Percentiles rank a stretch among this genome's conserved stretches.
Conservation (phyloP, 2,888 invertebrate species). For the Lucinisca nassula region DNA sequence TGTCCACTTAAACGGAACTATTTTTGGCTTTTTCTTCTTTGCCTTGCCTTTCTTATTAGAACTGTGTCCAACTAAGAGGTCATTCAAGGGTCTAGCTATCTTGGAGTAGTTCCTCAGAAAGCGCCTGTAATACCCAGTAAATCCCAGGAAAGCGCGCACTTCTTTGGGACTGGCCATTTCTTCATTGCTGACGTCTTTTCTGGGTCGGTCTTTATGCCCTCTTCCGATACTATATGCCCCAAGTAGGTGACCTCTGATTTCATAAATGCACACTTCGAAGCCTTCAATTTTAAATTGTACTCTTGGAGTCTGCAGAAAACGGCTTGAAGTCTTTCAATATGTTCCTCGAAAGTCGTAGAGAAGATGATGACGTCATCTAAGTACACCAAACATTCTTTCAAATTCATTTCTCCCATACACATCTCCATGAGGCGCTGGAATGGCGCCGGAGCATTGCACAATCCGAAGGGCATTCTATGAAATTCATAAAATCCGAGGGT, state of each 20-base stretch:
- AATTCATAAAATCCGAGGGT: too few species aligned
- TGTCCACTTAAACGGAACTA: too few species aligned
- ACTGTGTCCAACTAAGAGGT: too few species aligned
- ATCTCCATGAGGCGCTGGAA: constrained; percentile 58
- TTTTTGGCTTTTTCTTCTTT: too few species aligned
- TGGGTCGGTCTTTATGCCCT: constrained; percentile 1
- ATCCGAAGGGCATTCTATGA: too few species aligned
- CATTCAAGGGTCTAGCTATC: too few species aligned
- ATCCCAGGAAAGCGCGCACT: too few species aligned
- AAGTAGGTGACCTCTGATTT: constrained; percentile 7
- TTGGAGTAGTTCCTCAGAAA: too few species aligned
- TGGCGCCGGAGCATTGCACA: too few species aligned
- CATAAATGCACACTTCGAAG: constrained; percentile 42
- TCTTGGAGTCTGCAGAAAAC: constrained; percentile 37
- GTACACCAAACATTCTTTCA: constrained; percentile 33
- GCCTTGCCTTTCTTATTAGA: too few species aligned
- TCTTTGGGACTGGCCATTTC: constrained; percentile 21
- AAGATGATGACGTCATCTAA: constrained; percentile 64
- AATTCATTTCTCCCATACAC: constrained; percentile 8
- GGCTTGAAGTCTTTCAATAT: constrained; percentile 30
- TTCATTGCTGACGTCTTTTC: background rate
- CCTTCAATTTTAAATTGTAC: constrained; percentile 37
- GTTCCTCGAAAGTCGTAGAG: constrained; percentile 39
- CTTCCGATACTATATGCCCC: constrained; percentile 9
- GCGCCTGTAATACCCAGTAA: too few species aligned